Evolutionary conservation across 1,140 invertebrate species (phyloP), one percentile per base, ranked within the genome.

Genomic region (Pectinophora gossypiella): DNA sequence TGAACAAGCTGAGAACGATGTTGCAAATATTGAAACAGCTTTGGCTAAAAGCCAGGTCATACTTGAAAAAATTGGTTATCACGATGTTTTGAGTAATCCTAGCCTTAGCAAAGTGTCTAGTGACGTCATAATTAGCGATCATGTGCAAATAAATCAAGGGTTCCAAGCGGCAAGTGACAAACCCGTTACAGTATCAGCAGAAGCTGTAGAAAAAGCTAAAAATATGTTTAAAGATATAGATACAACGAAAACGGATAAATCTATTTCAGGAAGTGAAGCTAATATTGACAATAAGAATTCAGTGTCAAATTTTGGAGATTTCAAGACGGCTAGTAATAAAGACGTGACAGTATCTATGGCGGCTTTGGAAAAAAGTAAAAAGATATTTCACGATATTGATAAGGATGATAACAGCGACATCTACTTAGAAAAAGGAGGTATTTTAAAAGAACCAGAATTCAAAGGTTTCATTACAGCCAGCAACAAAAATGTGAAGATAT

Each of bases 401-500:
- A 55, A 55, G 9, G 35, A 22, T 18, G 21, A 32, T 9, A n/a
- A n/a, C n/a, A 3, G 7, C 7, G 2, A 32, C 9, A 12, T 12
- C 1, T 32, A 9, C 27, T 32, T 32, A n/a, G 7, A 12, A 32
- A 9, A 32, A 32, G 16, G 21, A 23, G 10, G 19, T 7, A 40
- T 13, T 4, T 6, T 27, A 13, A 48, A 16, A 27, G 22, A 15
- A 27, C 22, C 19, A 48, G 19, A n/a, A 42, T 61, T 71, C 51
- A 50, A 56, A 52, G 62, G 61, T 13, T 76, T 76, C 32, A 16
- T 20, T 1, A 59, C 56, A 12, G 56, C 43, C 12, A 59, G 32
- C 48, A 80, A 78, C 32, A 83, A 72, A 59, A 62, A 36, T 32
- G 50, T 87, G 0, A 44, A 19, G 13, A 56, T 85, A 19, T 76